Percentiles rank a stretch among this genome's conserved stretches.
Conservation (phyloP, 2,797 vertebrate genomes). For the Dipus sagitta region DNA sequence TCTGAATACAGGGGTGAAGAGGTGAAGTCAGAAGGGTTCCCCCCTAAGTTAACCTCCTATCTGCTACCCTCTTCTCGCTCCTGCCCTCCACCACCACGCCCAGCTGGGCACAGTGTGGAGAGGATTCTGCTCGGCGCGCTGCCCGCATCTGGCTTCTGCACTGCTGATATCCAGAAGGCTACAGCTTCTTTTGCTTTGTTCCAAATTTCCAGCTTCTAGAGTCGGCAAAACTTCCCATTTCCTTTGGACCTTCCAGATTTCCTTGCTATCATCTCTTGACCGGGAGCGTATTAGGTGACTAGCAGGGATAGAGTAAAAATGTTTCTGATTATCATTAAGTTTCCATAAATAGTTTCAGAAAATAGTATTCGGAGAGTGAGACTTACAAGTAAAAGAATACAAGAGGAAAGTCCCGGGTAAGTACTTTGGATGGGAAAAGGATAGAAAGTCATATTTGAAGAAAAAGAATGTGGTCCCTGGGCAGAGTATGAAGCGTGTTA, state of each 20-base stretch:
- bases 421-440: neutral
- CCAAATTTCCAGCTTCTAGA: neutral
- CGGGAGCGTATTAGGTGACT: neutral
- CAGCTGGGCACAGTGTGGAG: neutral
- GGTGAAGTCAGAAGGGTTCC: neutral
- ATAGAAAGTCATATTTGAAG: neutral
- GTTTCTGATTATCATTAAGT: neutral
- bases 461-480: neutral
- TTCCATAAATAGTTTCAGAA: slow-evolving; percentile 23
- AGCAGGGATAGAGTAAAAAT: slow-evolving; percentile 22
- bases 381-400: neutral
- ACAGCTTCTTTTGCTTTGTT: neutral
- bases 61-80: neutral
- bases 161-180: neutral
- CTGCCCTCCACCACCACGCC: fast-evolving
- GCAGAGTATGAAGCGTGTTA: neutral
- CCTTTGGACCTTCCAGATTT: neutral
- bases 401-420: neutral
- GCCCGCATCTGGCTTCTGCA: neutral
- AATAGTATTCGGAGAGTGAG: neutral
- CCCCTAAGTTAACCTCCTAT: neutral
- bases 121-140: neutral
- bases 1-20: neutral
- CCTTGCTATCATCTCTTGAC: neutral
- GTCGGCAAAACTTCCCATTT: slow-evolving; percentile 19